Conservation (phyloP, 92 coral and sea anemone genomes). For the Epizoanthus rinbou region DNA sequence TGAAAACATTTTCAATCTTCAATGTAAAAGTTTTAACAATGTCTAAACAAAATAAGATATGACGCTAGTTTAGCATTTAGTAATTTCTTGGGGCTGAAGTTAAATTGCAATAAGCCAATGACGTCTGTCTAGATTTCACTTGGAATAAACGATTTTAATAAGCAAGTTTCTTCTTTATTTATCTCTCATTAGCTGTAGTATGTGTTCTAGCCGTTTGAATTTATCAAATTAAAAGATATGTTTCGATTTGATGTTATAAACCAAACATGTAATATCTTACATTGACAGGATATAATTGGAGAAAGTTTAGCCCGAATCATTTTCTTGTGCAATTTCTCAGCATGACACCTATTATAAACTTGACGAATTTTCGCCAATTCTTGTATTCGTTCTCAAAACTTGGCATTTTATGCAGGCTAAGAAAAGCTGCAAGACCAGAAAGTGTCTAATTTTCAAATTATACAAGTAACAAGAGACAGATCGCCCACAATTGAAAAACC, state of each 20-base stretch:
- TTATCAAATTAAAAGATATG: constrained; percentile 20
- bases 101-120: constrained; percentile 19
- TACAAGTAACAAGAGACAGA: background rate
- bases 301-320: background rate
- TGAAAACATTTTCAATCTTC: background rate
- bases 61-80: background rate
- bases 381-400: background rate
- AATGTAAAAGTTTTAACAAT: background rate
- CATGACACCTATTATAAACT: background rate
- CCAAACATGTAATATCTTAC: constrained; percentile 11
- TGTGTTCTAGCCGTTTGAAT: constrained; percentile 25
- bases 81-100: background rate
- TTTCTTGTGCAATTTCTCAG: background rate
- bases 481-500: background rate
- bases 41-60: constrained; percentile 8
- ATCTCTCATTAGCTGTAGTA: constrained; percentile 5
- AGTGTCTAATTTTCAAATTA: background rate
- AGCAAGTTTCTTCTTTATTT: background rate
- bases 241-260: constrained; percentile 18
- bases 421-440: background rate
- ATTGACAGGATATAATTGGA: background rate
- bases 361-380: background rate
- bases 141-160: background rate
- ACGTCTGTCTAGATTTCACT: constrained; percentile 14
- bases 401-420: background rate